Base-by-base conservation (phyloP, 2,797 vertebrate species). In the Trematomus bernacchii region DNA sequence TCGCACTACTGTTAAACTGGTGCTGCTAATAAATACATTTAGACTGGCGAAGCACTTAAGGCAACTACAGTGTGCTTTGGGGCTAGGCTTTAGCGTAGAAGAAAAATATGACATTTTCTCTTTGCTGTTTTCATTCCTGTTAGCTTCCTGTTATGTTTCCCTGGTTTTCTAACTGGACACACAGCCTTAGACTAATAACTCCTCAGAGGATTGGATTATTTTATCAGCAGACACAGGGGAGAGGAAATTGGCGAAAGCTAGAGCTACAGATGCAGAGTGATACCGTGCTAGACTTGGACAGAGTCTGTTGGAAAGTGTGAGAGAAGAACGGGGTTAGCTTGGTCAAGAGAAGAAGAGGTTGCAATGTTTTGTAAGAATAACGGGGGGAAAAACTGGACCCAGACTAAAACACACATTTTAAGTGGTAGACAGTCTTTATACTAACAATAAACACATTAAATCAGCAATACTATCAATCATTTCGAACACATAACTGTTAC, bases 231-330 rank as follows among this genome's bases (percentile, higher is more conserved):
- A 81, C 57, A 95, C 52, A 93, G 88, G 91, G 86, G 89, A 37
- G 33, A 85, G 94, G 87, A 93, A 80, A 95, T 43, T 60, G 66
- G 91, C 30, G 64, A 81, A 76, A 76, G 72, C 81, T 83, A 88
- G 33, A 85, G 89, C 68, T 58, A 83, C 55, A 90, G 84, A 89
- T 90, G 86, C 79, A 91, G 88, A 89, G 75, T 82, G 83, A 91
- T 94, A 95, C 92, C 92, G 91, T 94, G 92, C 84, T 90, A 94
- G 82, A 94, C 86, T 94, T 92, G 92, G 92, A 89, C 85, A 93
- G 88, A 94, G 92, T 94, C 92, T 95, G 94, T 93, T 90, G 93
- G 89, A 91, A 91, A 87, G 91, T 91, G 87, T 88, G 74, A 94
- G 79, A 94, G 68, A 91, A 91, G 72, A 80, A 66, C 2, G 23